Evolutionary conservation across 2,888 invertebrate genomes (phyloP), one percentile per base, ranked within the genome.

Genomic region (Caenorhabditis sp.): DNA sequence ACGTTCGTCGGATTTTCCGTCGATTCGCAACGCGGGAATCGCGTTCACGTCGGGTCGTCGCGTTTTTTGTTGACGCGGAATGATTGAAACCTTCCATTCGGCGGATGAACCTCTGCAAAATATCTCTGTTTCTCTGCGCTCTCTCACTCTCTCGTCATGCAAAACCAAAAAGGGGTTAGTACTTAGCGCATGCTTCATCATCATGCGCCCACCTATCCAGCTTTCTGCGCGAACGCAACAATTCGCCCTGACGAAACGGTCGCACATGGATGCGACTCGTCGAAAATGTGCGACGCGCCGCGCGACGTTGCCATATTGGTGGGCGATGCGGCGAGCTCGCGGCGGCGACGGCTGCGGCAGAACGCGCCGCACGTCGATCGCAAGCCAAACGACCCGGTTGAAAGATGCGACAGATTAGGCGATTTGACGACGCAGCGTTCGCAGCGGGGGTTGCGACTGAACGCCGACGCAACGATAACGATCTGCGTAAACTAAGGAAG

Each of bases 61-160:
- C 1, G 5, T 19, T 19, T 27, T 31, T 10, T 19, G 12, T 19
- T 17, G 31, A 19, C 74, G 63, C 43, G 66, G 74, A 55, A 74
- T 66, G 6, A 74, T 51, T 8, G 74, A 66, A 23, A 74, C 74
- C 27, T 74, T 74, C 74, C 74, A 74, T 58, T 74, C 73, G 23
- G 54, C 59, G 1, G 74, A 67, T n/a, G 59, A 57, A 6, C 63
- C 62, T 12, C 69, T 73, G 66, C 59, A 69, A 55, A 51, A 50
- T 50, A 10, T 50, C 4, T 10, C 5, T 12, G 5, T n/a, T n/a
- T n/a, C n/a, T n/a, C n/a, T n/a, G n/a, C n/a, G n/a, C n/a, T n/a
- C n/a, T n/a, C n/a, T n/a, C 36, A 36, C 5, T 36, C 5, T n/a
- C n/a, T n/a, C n/a, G n/a, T 6, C 31, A 31, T 31, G 31, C 31